These are phyloP conservation scores for Zonotrichia albicollis DNA, from an alignment of 2,797 vertebrate species.

Conservation along the genomic window DNA sequence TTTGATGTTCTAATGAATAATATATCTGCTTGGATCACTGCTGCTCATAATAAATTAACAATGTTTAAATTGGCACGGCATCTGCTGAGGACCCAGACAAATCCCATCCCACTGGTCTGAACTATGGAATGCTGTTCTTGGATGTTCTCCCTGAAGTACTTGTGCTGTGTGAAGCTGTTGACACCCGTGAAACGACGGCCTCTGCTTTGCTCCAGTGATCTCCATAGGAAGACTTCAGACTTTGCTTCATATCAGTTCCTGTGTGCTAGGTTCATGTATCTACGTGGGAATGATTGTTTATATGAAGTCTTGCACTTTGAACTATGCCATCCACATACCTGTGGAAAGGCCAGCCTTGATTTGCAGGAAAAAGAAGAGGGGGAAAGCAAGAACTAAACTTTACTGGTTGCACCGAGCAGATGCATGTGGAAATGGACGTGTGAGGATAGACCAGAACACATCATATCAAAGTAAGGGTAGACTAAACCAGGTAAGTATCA, in stretches of 20 bases:
- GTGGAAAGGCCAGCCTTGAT: neutral
- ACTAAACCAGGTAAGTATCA: neutral
- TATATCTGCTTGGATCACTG: slow-evolving; percentile 27
- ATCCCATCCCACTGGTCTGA: slow-evolving; percentile 19
- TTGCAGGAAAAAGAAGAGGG: neutral
- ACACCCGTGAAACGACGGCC: neutral
- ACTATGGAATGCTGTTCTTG: slow-evolving; percentile 18
- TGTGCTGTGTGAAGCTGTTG: neutral
- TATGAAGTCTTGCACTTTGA: neutral
- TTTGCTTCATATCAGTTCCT: neutral
- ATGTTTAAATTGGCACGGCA: neutral
- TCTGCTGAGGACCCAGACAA: slow-evolving; percentile 32
- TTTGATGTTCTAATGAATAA: slow-evolving; percentile 48
- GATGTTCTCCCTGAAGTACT: neutral
- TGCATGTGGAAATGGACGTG: neutral
- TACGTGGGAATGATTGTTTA: neutral
- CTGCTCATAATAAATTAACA: slow-evolving; percentile 57
- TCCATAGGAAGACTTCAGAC: neutral
- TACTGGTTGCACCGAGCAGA: neutral
- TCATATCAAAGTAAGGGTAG: neutral
- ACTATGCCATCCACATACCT: neutral
- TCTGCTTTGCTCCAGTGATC: neutral
- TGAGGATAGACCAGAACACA: neutral
- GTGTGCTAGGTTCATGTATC: neutral
- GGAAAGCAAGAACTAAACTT: neutral